phyloP scores from a whole-genome alignment of 2,797 vertebrate genomes.

The Urocyon cinereoargenteus region DNA sequence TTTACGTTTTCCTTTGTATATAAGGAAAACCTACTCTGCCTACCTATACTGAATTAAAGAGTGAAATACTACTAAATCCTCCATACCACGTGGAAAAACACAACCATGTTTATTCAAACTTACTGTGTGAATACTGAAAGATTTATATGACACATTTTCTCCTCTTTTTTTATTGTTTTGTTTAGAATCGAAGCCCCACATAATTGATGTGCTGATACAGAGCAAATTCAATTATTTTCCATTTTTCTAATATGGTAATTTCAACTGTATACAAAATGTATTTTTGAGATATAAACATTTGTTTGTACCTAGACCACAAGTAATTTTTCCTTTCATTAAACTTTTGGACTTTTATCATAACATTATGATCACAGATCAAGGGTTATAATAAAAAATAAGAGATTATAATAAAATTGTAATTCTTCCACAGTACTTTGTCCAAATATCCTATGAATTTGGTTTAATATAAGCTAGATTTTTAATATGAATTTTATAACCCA shows the following conservation, averaged over 20 bases:
- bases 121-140: not conserved
- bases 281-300: slow-evolving; percentile 26
- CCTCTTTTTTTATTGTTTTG: not conserved
- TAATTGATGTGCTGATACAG: not conserved
- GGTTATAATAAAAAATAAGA: slow-evolving; percentile 24
- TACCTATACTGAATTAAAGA: slow-evolving; percentile 75
- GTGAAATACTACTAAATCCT: slow-evolving; percentile 71
- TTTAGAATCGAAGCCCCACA: slow-evolving; percentile 29
- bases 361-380: not conserved
- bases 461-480: not conserved
- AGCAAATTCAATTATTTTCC: not conserved
- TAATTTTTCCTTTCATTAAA: slow-evolving; percentile 37
- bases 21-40: slow-evolving; percentile 69
- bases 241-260: not conserved
- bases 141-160: not conserved
- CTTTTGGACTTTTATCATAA: not conserved
- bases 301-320: not conserved
- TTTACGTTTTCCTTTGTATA: slow-evolving; percentile 80
- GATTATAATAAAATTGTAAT: not conserved
- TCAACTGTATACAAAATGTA: not conserved
- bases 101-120: slow-evolving; percentile 18
- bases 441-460: not conserved
- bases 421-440: not conserved
- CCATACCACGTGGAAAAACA: not conserved
- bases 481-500: not conserved